Evolutionary conservation across 2,888 invertebrate genomes (phyloP).

Genomic region (Aleiodes leptofemur): DNA sequence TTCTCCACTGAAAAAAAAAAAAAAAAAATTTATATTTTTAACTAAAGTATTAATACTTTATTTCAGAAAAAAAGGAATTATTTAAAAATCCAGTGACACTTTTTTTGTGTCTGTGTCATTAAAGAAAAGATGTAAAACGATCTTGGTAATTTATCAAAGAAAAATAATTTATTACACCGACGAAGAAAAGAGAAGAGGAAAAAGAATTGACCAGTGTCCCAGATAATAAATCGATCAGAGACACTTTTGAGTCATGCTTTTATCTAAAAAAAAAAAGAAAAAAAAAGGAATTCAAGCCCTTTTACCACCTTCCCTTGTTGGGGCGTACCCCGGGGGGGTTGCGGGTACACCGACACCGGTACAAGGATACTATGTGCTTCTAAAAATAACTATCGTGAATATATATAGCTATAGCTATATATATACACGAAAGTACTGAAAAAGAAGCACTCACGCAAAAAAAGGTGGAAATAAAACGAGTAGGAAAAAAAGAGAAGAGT

Average conservation of each 20-base stretch:
- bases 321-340: conserved; percentile 40
- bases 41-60: too few relatives aligned
- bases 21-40: too few relatives aligned
- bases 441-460: not conserved
- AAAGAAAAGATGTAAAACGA: conserved; percentile 4
- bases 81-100: too few relatives aligned
- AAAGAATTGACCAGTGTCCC: not conserved
- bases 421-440: conserved; percentile 6
- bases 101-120: too few relatives aligned
- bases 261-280: not conserved
- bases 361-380: conserved; percentile 54
- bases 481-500: conserved; percentile 20
- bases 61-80: too few relatives aligned
- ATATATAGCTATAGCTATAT: conserved; percentile 42
- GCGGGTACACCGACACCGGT: conserved; percentile 48
- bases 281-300: conserved; percentile 5
- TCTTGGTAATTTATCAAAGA: not conserved
- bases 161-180: conserved; percentile 19
- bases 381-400: conserved; percentile 56
- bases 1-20: too few relatives aligned
- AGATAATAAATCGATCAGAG: conserved; percentile 32
- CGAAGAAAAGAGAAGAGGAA: not conserved
- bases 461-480: conserved; percentile 14
- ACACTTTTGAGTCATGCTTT: conserved; percentile 29
- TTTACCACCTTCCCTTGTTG: conserved; percentile 35